Percentiles rank a stretch among this genome's conserved stretches.
Conservation (phyloP, 2,888 invertebrate species). For the Brenthis hecate region DNA sequence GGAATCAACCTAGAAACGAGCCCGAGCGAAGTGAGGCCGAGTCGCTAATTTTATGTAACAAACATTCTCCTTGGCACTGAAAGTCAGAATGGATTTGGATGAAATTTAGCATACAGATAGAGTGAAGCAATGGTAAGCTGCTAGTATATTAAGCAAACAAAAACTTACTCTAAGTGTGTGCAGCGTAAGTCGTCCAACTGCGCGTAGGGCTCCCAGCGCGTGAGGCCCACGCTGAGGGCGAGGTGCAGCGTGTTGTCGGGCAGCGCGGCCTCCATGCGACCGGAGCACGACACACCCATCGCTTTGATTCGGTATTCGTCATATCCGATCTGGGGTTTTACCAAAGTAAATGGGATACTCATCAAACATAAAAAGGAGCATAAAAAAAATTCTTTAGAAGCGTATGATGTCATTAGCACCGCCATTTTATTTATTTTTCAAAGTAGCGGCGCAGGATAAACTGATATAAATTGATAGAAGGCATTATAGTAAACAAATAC, state of each 20-base stretch:
- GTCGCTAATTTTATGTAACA: no score
- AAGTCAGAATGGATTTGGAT: no score
- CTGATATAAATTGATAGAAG: no score
- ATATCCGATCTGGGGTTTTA: constrained; percentile 64
- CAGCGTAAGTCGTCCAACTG: constrained; percentile 69
- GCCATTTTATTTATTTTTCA: no score
- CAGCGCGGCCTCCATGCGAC: constrained; percentile 65
- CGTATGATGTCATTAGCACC: no score
- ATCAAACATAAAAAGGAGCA: no score
- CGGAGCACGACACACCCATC: constrained; percentile 66
- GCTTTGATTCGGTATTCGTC: constrained; percentile 75
- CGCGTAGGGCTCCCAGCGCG: constrained; percentile 72
- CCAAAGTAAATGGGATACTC: neutral
- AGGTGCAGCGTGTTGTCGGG: constrained; percentile 60
- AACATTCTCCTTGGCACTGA: no score
- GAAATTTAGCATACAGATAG: neutral
- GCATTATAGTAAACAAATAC: no score
- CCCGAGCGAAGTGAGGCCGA: no score
- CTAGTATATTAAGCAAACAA: neutral
- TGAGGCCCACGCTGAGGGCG: constrained; percentile 63
- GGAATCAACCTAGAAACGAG: no score
- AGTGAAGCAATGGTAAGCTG: neutral
- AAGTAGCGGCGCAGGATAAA: no score
- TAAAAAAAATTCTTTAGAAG: no score
- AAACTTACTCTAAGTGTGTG: constrained; percentile 64